A percentile compares a stretch with the other conserved stretches of the same genome.
Evolutionary conservation across 2,888 invertebrate species (phyloP).

Genomic region (Athrips mouffetella): DNA sequence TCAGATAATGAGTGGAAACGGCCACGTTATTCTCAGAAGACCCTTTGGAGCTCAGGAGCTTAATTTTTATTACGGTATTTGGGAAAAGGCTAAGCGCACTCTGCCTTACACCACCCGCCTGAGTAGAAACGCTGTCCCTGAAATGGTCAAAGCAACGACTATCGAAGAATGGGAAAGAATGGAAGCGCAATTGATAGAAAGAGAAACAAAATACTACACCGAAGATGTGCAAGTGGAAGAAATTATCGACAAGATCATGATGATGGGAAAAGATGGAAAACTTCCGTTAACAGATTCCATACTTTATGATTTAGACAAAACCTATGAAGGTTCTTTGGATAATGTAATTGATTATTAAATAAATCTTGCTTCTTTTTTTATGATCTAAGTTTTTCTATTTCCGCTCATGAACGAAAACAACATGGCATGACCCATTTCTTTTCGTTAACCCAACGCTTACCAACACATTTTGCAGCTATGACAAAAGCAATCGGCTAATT

Average conservation of each 20-base stretch:
- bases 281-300: no score
- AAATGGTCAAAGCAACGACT: not conserved
- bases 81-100: not conserved
- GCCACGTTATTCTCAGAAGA: not conserved
- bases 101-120: not conserved
- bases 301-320: not conserved
- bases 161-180: not conserved
- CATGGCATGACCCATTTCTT: no score
- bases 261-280: not conserved
- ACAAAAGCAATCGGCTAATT: no score
- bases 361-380: no score
- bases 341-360: not conserved
- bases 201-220: not conserved
- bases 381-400: no score
- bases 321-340: not conserved
- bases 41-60: not conserved
- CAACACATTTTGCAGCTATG: no score
- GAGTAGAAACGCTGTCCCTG: no score
- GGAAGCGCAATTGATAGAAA: not conserved
- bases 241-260: constrained; percentile 1
- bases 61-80: not conserved
- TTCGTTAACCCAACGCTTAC: no score
- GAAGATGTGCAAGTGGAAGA: constrained; percentile 6
- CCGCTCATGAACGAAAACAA: no score
- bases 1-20: not conserved